Conservation (phyloP, 2,888 invertebrate genomes). For the Lasioglossum leucozonium region DNA sequence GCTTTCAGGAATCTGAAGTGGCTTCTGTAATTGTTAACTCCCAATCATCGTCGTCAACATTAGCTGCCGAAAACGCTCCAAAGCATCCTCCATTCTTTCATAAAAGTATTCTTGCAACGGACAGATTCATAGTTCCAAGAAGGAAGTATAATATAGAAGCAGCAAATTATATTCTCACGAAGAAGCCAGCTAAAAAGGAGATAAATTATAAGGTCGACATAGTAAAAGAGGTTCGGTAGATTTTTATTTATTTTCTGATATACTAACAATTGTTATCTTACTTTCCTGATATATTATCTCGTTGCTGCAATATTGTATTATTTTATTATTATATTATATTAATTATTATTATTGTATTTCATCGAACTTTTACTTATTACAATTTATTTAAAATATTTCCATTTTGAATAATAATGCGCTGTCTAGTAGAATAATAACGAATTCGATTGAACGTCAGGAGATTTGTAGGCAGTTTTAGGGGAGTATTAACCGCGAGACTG, state of each 20-base stretch:
- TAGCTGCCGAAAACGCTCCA: not conserved
- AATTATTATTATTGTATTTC: no score
- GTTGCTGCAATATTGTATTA: not conserved
- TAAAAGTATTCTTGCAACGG: slow-evolving; percentile 44
- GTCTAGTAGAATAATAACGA: not conserved
- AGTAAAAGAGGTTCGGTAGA: slow-evolving; percentile 66
- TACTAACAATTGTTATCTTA: not conserved
- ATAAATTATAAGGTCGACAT: slow-evolving; percentile 63
- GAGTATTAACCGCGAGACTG: not conserved
- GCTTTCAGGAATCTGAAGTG: slow-evolving; percentile 4
- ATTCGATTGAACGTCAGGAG: not conserved
- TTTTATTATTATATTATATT: no score
- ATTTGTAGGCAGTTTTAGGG: not conserved
- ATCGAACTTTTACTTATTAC: no score
- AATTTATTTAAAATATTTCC: no score
- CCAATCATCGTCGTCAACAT: not conserved
- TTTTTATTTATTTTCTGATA: not conserved
- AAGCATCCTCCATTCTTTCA: not conserved
- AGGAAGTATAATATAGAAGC: slow-evolving; percentile 68
- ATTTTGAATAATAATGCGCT: not conserved
- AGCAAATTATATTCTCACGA: slow-evolving; percentile 67
- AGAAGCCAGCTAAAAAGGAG: not conserved
- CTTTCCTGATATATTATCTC: not conserved
- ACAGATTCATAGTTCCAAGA: slow-evolving; percentile 76
- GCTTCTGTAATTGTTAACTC: not conserved